These are phyloP conservation scores for Anthopleura sola DNA, from an alignment of 64 coral and sea anemone genomes.

Conservation along the genomic window DNA sequence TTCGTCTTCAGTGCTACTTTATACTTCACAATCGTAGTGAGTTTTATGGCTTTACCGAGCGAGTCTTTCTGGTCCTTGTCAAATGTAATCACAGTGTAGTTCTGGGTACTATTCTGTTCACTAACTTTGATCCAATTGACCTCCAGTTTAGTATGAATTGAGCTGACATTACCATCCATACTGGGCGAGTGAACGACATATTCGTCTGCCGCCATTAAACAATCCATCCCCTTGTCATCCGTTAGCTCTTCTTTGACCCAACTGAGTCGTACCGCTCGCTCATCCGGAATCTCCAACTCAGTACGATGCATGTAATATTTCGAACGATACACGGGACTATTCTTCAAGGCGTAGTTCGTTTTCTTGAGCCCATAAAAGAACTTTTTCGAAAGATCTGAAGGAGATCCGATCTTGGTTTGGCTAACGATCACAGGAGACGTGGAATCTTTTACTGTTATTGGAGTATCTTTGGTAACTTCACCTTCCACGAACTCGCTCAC, in stretches of 20 bases:
- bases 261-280: background rate
- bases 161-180: background rate
- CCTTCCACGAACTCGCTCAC: too few species aligned
- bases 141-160: background rate
- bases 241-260: background rate
- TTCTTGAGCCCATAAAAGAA: background rate
- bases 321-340: background rate
- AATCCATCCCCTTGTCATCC: background rate
- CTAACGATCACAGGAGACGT: slow-evolving; percentile 6
- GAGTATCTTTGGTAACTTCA: background rate
- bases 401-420: background rate
- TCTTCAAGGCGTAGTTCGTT: background rate
- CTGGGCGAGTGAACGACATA: background rate
- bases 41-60: background rate
- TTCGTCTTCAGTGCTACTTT: background rate
- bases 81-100: background rate
- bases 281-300: background rate
- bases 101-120: background rate
- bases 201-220: background rate
- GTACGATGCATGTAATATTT: background rate
- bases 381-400: background rate
- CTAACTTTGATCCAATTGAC: background rate
- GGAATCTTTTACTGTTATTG: background rate
- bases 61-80: background rate
- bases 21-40: slow-evolving; percentile 4